Evolutionary conservation across 2,113 vertebrate genomes (phyloP).

Genomic region (Sinocyclocheilus anshuiensis): DNA sequence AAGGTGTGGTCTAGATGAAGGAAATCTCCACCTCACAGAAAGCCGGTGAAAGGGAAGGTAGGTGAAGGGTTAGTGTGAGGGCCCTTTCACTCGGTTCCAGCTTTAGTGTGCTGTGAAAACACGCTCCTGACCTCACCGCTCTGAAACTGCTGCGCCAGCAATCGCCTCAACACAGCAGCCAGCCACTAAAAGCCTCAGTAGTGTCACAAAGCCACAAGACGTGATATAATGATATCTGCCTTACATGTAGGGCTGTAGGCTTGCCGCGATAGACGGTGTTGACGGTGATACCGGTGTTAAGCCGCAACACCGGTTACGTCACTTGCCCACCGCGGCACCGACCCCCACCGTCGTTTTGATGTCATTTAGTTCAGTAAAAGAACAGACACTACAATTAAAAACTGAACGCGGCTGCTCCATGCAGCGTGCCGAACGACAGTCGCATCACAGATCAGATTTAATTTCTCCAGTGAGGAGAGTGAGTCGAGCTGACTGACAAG

Average conservation of each 20-base stretch:
- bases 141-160: conserved; percentile 32
- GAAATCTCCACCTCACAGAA: conserved; percentile 56
- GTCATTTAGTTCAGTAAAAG: too few species aligned
- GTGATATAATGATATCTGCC: not conserved
- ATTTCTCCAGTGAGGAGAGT: too few species aligned
- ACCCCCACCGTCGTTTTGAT: too few species aligned
- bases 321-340: too few species aligned
- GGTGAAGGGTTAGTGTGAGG: conserved; percentile 55
- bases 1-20: conserved; percentile 49
- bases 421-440: too few species aligned
- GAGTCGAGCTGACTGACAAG: too few species aligned
- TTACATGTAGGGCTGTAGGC: not conserved
- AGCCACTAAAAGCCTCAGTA: not conserved
- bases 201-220: not conserved
- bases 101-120: conserved; percentile 64
- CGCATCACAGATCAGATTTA: too few species aligned
- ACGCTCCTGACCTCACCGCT: conserved; percentile 39
- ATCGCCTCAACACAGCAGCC: not conserved
- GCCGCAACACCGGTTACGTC: too few species aligned
- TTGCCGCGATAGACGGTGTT: too few species aligned
- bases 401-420: too few species aligned
- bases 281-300: too few species aligned
- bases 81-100: conserved; percentile 67
- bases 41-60: conserved; percentile 61
- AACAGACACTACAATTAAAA: too few species aligned